phyloP scores from a whole-genome alignment of 2,113 vertebrate species.

The Sebastes schlegelii region DNA sequence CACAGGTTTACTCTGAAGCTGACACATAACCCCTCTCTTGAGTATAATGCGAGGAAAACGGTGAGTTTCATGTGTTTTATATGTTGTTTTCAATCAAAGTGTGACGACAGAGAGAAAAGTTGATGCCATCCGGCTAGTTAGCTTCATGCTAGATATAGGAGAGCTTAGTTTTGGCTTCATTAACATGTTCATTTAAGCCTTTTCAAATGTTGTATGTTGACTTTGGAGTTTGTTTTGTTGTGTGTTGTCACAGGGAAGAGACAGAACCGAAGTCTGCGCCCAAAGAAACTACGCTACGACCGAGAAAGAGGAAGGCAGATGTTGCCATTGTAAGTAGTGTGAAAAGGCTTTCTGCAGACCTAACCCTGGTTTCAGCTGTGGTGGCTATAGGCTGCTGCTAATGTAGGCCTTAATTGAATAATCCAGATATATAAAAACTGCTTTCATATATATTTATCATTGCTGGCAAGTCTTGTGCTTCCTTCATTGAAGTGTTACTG shows the following conservation, averaged over 20 bases:
- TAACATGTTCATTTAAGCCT: neutral
- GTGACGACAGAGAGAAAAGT: constrained; percentile 39
- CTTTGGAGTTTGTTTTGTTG: neutral
- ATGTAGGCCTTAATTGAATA: neutral
- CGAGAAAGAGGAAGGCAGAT: constrained; percentile 96
- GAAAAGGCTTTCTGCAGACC: constrained; percentile 10
- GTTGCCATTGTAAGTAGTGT: constrained; percentile 91
- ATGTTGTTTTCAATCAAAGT: constrained; percentile 17
- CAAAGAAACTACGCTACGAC: constrained; percentile 71
- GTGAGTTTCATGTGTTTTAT: constrained; percentile 68
- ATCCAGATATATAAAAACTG: neutral
- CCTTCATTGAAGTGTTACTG: neutral
- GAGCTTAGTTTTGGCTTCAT: neutral
- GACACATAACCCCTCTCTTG: constrained; percentile 1
- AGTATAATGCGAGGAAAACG: constrained; percentile 82
- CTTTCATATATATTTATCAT: neutral
- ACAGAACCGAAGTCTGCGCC: constrained; percentile 71
- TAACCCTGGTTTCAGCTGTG: neutral
- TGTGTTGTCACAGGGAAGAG: constrained; percentile 70
- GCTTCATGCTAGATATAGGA: constrained; percentile 49
- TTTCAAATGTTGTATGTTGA: neutral
- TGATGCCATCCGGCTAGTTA: constrained; percentile 70
- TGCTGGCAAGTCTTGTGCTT: neutral
- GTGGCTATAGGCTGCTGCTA: neutral
- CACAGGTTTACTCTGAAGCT: constrained; percentile 66